Conservation (phyloP, 2,113 vertebrate species). For the Oncorhynchus mykiss region DNA sequence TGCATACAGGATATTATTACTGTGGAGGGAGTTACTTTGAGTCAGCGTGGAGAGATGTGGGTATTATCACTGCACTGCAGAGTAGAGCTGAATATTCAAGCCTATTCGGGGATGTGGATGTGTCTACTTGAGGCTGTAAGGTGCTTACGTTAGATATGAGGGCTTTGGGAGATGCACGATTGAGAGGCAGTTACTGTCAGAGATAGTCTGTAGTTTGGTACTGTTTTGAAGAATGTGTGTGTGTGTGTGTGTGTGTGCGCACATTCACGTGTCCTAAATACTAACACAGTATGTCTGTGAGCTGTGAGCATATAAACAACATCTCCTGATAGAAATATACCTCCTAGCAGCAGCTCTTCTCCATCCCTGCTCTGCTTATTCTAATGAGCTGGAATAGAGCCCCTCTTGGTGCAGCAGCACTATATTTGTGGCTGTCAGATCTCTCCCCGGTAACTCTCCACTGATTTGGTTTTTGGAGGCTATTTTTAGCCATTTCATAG, state of each 20-base stretch:
- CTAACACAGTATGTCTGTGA: neutral
- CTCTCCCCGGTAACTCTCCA: conserved; percentile 15
- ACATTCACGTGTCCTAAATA: neutral
- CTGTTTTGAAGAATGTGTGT: neutral
- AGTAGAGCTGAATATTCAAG: neutral
- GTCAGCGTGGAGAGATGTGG: neutral
- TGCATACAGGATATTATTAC: neutral
- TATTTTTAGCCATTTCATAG: conserved; percentile 45
- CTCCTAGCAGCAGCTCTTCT: neutral
- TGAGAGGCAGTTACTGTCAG: neutral
- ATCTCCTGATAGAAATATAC: neutral
- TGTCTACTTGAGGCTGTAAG: neutral
- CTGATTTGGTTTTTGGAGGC: conserved; percentile 18
- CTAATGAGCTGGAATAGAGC: neutral
- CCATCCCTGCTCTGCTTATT: neutral
- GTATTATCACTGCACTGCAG: neutral
- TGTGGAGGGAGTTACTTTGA: neutral
- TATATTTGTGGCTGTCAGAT: conserved; percentile 18
- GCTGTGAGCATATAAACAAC: neutral
- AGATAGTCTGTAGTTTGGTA: neutral
- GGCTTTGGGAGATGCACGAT: neutral
- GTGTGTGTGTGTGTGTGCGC: neutral
- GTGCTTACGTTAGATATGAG: neutral
- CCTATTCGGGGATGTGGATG: neutral
- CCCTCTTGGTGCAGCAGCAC: neutral